phyloP scores from a whole-genome alignment of 2,888 invertebrate genomes.

The Macropis europaea region DNA sequence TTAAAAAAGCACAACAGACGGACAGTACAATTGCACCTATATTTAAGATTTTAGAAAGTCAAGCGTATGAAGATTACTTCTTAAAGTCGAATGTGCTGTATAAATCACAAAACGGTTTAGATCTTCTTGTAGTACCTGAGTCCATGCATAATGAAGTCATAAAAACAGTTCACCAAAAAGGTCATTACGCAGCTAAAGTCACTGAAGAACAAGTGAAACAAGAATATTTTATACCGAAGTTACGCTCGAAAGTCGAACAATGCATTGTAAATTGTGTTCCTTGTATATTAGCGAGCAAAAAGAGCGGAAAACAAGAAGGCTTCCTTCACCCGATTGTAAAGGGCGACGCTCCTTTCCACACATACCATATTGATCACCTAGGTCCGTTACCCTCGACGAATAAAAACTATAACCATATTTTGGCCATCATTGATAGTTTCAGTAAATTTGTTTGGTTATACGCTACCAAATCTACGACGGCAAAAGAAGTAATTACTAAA shows the following conservation, averaged over 20 bases:
- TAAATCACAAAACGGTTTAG: slow-evolving; percentile 15
- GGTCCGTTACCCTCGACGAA: slow-evolving; percentile 14
- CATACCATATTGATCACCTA: slow-evolving; percentile 31
- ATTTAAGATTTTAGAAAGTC: neutral
- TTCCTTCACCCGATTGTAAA: slow-evolving; percentile 21
- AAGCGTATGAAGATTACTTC: neutral
- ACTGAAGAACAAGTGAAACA: slow-evolving; percentile 4
- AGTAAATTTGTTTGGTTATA: slow-evolving; percentile 12
- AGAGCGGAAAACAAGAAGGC: slow-evolving; percentile 28
- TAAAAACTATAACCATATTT: slow-evolving; percentile 34
- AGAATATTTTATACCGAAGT: slow-evolving; percentile 29
- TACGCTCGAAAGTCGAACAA: slow-evolving; percentile 22
- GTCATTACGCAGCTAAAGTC: slow-evolving; percentile 18
- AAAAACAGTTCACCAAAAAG: slow-evolving; percentile 27
- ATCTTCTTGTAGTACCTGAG: neutral
- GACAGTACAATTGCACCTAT: neutral
- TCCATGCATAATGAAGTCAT: slow-evolving; percentile 4
- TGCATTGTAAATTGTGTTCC: slow-evolving; percentile 23
- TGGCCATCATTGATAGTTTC: slow-evolving; percentile 13
- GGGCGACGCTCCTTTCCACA: slow-evolving; percentile 8
- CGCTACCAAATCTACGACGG: slow-evolving; percentile 2
- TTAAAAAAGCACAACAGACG: neutral
- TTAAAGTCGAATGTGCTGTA: neutral
- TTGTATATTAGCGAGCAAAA: slow-evolving; percentile 17
- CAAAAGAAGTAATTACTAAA: neutral